Percentiles rank a stretch among this genome's conserved stretches.
Conservation (phyloP, 92 coral and sea anemone genomes). For the Phenganax stokvisi region DNA sequence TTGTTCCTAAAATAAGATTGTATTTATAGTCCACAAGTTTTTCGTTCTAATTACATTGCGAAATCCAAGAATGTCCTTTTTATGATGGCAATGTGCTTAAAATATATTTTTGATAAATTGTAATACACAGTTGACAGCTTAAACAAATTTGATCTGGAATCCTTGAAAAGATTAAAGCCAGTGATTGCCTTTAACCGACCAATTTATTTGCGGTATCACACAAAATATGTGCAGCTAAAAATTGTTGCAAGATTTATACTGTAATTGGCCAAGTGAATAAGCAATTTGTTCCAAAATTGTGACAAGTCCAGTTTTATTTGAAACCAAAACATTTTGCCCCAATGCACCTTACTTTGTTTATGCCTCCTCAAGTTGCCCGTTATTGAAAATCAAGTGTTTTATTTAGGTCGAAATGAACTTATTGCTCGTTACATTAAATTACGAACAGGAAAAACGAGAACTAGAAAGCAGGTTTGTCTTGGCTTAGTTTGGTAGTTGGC, state of each 20-base stretch:
- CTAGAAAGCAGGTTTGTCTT: conserved; percentile 79
- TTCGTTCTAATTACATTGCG: no score
- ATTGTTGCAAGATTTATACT: background rate
- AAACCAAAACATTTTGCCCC: no score
- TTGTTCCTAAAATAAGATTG: no score
- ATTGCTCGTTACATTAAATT: conserved; percentile 95
- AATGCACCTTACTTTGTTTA: no score
- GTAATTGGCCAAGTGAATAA: background rate
- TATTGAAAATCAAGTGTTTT: conserved; percentile 72
- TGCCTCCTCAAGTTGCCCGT: no score
- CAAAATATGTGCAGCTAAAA: background rate
- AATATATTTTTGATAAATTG: background rate
- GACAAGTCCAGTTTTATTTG: background rate
- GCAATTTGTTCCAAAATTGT: background rate
- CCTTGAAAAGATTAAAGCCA: background rate
- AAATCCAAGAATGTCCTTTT: no score
- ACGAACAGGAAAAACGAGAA: conserved; percentile 95
- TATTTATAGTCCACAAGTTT: no score
- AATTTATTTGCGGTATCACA: background rate
- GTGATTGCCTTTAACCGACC: background rate
- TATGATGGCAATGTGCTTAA: background rate
- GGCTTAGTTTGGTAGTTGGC: no score
- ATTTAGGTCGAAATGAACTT: conserved; percentile 92
- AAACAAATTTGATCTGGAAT: background rate
- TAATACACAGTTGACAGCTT: background rate